A percentile compares a stretch with the other conserved stretches of the same genome.
These are phyloP conservation scores for Thalpophila matura DNA, from an alignment of 2,888 invertebrate genomes.

Conservation along the genomic window DNA sequence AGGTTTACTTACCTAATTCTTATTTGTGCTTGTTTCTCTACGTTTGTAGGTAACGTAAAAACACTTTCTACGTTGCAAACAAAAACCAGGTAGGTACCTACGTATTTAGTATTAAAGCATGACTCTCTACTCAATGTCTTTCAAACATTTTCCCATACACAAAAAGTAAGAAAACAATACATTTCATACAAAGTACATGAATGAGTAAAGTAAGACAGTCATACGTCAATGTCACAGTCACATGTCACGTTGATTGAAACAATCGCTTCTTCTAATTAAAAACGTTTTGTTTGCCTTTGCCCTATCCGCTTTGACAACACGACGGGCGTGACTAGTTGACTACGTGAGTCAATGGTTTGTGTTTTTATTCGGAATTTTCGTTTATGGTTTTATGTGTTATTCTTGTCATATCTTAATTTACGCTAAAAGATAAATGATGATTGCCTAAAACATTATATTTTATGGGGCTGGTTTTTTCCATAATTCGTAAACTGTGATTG, in stretches of 20 bases:
- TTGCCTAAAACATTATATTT: background rate
- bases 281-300: conserved; percentile 52
- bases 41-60: no score
- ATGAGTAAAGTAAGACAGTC: conserved; percentile 29
- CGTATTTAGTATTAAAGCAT: background rate
- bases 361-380: conserved; percentile 12
- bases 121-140: background rate
- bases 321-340: background rate
- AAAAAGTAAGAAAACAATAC: conserved; percentile 25
- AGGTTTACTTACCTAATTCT: no score
- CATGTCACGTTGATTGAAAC: conserved; percentile 55
- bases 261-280: conserved; percentile 57
- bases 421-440: conserved; percentile 1
- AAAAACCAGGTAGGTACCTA: no score
- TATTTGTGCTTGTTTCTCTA: no score
- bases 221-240: conserved; percentile 52
- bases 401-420: conserved; percentile 10
- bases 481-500: background rate
- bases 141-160: conserved; percentile 4
- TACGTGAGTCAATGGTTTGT: conserved; percentile 21
- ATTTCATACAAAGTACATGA: conserved; percentile 15
- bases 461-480: background rate
- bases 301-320: conserved; percentile 27
- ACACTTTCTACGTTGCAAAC: background rate
- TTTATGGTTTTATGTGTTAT: conserved; percentile 23